phyloP scores from a whole-genome alignment of 2,888 invertebrate species.

The Trissolcus japonicus region DNA sequence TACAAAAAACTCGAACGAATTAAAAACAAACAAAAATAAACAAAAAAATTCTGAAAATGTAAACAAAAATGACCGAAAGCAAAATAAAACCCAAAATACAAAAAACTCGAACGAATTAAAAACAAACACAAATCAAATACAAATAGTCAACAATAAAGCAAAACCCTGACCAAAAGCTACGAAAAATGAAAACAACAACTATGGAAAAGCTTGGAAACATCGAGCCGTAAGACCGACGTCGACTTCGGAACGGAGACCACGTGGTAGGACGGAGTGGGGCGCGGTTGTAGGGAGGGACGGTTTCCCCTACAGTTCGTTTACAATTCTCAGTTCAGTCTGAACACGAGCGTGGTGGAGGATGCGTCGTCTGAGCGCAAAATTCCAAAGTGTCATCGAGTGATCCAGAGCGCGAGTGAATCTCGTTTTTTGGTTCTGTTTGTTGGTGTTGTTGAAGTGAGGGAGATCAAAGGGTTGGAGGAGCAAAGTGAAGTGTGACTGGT shows the following conservation, averaged over 20 bases:
- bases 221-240: conserved; percentile 40
- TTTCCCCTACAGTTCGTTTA: conserved; percentile 22
- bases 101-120: too few relatives aligned
- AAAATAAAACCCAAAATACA: too few relatives aligned
- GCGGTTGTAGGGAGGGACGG: conserved; percentile 6
- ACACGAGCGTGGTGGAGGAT: conserved; percentile 26
- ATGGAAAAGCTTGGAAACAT: conserved; percentile 6
- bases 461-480: background rate
- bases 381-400: conserved; percentile 1
- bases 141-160: too few relatives aligned
- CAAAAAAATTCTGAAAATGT: too few relatives aligned
- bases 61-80: too few relatives aligned
- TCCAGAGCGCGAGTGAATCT: background rate
- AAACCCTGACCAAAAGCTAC: too few relatives aligned
- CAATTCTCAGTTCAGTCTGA: conserved; percentile 29
- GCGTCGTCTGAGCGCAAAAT: conserved; percentile 13
- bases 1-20: too few relatives aligned
- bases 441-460: background rate
- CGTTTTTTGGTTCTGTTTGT: background rate
- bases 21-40: too few relatives aligned
- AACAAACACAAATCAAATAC: too few relatives aligned
- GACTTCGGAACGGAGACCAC: conserved; percentile 40
- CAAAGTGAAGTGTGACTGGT: conserved; percentile 30
- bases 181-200: too few relatives aligned
- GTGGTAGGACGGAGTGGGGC: conserved; percentile 30